Percentiles rank a stretch among this genome's conserved stretches.
These are phyloP conservation scores for Calameuta pallipes DNA, from an alignment of 2,888 invertebrate genomes.

Conservation along the genomic window DNA sequence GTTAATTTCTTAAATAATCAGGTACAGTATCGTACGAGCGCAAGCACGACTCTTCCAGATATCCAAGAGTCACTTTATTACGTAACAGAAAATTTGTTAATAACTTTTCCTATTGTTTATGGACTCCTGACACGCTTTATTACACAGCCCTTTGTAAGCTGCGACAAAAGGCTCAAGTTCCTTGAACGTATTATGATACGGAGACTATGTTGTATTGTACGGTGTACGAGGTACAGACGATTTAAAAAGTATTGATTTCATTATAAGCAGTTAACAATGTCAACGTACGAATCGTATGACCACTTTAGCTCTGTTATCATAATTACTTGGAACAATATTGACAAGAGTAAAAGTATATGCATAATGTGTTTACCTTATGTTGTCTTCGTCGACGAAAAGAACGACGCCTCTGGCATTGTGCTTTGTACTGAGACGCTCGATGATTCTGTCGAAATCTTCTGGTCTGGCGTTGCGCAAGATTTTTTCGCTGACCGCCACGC, in stretches of 20 bases:
- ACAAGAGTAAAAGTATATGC: not conserved
- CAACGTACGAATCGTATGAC: not conserved
- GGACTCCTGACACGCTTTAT: not conserved
- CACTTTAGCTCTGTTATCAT: not conserved
- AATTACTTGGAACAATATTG: not conserved
- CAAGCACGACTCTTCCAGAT: not conserved
- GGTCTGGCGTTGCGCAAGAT: slow-evolving; percentile 70
- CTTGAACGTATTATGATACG: not conserved
- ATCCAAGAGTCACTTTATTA: not conserved
- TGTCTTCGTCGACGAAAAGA: slow-evolving; percentile 80
- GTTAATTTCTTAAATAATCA: not conserved
- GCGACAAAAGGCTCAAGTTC: not conserved
- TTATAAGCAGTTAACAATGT: not conserved
- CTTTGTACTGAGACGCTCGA: slow-evolving; percentile 70
- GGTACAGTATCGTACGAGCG: not conserved
- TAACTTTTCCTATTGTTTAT: not conserved
- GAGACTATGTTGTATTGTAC: not conserved
- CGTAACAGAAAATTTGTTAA: not conserved
- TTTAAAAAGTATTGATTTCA: not conserved
- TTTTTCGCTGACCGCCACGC: slow-evolving; percentile 71
- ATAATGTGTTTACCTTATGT: slow-evolving; percentile 67
- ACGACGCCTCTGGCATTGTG: slow-evolving; percentile 75
- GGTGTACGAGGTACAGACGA: not conserved
- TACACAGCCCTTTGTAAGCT: not conserved
- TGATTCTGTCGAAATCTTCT: slow-evolving; percentile 72